Evolutionary conservation across 2,888 invertebrate genomes (phyloP).

Genomic region (Troglohyphantes excavatus): DNA sequence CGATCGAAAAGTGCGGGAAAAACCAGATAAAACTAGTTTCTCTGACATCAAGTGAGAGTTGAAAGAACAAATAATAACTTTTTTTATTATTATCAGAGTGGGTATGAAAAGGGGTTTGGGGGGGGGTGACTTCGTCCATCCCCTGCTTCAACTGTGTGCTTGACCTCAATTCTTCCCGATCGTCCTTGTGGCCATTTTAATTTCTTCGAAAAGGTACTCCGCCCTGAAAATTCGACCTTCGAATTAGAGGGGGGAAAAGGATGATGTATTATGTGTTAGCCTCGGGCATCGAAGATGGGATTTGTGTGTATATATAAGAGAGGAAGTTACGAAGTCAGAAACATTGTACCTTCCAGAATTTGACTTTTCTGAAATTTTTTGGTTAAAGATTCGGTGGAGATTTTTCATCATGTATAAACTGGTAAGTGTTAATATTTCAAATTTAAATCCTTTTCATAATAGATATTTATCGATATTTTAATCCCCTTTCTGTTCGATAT

Average conservation of each 20-base stretch:
- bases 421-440: constrained; percentile 32
- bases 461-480: no score
- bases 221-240: constrained; percentile 74
- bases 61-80: constrained; percentile 7
- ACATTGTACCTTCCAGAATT: constrained; percentile 34
- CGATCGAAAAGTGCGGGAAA: constrained; percentile 17
- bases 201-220: constrained; percentile 36
- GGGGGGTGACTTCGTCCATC: neutral
- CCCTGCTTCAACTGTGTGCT: constrained; percentile 48
- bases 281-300: constrained; percentile 12
- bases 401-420: constrained; percentile 67
- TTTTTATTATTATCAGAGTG: neutral
- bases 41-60: constrained; percentile 26
- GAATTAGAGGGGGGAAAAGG: neutral
- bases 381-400: neutral
- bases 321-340: neutral
- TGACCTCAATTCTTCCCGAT: constrained; percentile 47
- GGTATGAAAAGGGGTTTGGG: constrained; percentile 38
- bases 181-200: constrained; percentile 62
- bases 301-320: constrained; percentile 33
- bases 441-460: neutral
- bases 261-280: constrained; percentile 11
- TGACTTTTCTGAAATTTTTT: constrained; percentile 4
- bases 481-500: no score
- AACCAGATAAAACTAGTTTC: constrained; percentile 19